Base-by-base conservation (phyloP, 2,797 vertebrate genomes). In the Paedocypris micromegethes region DNA sequence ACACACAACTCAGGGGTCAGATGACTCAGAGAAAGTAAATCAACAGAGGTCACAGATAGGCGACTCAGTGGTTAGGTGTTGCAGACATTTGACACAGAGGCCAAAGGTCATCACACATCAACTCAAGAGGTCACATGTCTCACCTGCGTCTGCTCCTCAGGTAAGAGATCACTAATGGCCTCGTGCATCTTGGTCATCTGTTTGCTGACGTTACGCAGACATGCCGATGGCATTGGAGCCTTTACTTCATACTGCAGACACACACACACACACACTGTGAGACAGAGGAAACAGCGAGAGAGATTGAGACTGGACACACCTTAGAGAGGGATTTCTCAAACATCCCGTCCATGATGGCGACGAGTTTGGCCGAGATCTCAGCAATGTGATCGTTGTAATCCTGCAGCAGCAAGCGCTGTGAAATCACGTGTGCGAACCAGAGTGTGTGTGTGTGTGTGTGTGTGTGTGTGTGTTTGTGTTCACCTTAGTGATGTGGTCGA, bases 161-260 rank as follows among this genome's bases (percentile, higher is more conserved):
- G 96, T 57, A 99, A 80, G 40, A 98, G 93, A 3, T 99, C 96
- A 9, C 81, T 86, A 78, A 99, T 94, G 80, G 96, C 96, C 87
- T 99, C 95, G 43, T 99, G 95, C 96, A 99, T 98, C 87, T 99
- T 99, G 6, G 89, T 86, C 91, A 94, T 94, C 84, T 99, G 96
- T 76, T 96, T 98, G 73, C 96, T 98, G 83, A 97, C 91, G 78
- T 93, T 96, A 69, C 96, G 92, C 87, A 99, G 95, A 83, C 94
- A 98, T 5, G 87, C 74, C 0, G 96, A 98, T 4, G 96, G 96
- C 88, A 98, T 97, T 0, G 96, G 96, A 48, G 96, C 96, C 81
- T 98, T 99, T 69, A 99, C 96, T 70, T 98, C 96, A 64, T 98
- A 98, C 96, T 98, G 88, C 6, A 5, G 66, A 82, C 48, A 66